Evolutionary conservation across 2,797 vertebrate species (phyloP), one percentile per base, ranked within the genome.

Genomic region (Oophaga sylvatica): DNA sequence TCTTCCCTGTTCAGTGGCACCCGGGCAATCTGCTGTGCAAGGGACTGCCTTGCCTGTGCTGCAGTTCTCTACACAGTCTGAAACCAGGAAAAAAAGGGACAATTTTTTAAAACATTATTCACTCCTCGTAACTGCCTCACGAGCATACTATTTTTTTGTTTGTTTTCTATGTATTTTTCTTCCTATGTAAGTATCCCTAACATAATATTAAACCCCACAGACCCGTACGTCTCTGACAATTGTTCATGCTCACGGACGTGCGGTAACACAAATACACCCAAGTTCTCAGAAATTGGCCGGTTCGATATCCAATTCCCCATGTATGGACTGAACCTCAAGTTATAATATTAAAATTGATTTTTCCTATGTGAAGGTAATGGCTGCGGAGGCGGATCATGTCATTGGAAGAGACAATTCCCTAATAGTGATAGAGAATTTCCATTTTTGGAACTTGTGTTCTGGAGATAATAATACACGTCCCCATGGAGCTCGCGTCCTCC

Each of bases 301-400:
- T n/a, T 75, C 29, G 17, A 41, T 63, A 29, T 76, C 70, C 35
- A 63, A 84, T 62, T 41, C 19, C 45, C 62, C 56, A 76, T 76
- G 31, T 76, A 41, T 31, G 29, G 56, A 22, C 56, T 62, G 19
- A 73, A 75, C 68, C 56, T 16, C 3, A 35, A 41, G 67, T 57
- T 60, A 48, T 48, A 59, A 16, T 31, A 71, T 83, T 59, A 73
- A 60, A 83, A 83, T 83, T 22, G 81, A 83, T 83, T 73, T 83
- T 73, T 82, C 80, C 45, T 53, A 75, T 48, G 71, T 75, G 10
- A 22, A 22, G 35, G 22, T 45, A 10, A 20, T 41, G 71, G 71
- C 22, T 3, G 71, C 1, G 0, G 20, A 22, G 35, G 12, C 19
- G 13, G 19, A 22, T 73, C 70, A 12, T 41, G 70, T 48, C 12